Percentiles rank a stretch among this genome's conserved stretches.
phyloP scores from a whole-genome alignment of 2,888 invertebrate genomes.

The Lumbricus terrestris region DNA sequence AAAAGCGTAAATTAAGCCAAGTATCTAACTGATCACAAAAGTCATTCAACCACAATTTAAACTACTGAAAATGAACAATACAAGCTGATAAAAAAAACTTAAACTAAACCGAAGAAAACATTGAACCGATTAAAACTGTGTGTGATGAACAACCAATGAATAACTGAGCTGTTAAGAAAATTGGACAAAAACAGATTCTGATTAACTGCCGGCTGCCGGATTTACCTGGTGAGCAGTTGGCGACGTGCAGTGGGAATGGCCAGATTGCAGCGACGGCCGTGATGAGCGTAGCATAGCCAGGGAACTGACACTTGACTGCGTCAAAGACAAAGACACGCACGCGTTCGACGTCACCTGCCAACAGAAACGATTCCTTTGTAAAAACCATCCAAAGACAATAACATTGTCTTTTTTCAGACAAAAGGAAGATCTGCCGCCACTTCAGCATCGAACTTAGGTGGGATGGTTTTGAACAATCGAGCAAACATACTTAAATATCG shows the following conservation, averaged over 20 bases:
- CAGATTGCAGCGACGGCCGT: slow-evolving; percentile 3
- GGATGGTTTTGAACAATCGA: too few species aligned
- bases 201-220: too few species aligned
- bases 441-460: background rate
- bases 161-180: background rate
- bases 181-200: background rate
- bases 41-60: too few species aligned
- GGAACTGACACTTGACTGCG: background rate
- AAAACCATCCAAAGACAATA: background rate
- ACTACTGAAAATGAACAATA: too few species aligned
- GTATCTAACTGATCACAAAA: too few species aligned
- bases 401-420: too few species aligned
- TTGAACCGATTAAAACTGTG: too few species aligned
- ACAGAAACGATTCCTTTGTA: background rate
- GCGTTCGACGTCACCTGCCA: slow-evolving; percentile 7
- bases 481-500: too few species aligned
- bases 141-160: too few species aligned
- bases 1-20: too few species aligned
- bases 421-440: background rate
- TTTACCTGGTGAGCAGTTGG: background rate
- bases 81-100: too few species aligned
- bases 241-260: background rate
- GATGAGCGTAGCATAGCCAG: background rate
- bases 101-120: too few species aligned
- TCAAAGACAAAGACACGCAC: background rate